Base-by-base conservation (phyloP, 2,888 invertebrate species). In the Congeria kusceri region DNA sequence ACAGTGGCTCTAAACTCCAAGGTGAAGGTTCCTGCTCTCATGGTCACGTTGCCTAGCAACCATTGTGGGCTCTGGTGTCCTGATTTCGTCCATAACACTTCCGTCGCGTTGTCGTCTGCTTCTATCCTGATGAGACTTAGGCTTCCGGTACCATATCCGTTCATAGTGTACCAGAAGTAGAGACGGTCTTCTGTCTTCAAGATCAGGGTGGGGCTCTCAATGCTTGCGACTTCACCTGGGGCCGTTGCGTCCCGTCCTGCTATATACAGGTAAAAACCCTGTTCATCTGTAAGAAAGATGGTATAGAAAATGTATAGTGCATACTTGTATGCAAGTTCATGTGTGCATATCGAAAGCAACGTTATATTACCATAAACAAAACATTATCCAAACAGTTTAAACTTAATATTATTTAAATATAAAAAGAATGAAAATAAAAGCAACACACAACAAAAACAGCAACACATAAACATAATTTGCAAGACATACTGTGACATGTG, bases 81-180 rank as follows among this genome's bases (percentile, higher is more conserved):
- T 15, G 27, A 23, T 44, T 47, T 61, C 23, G 49, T 32, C 80
- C 76, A 80, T 58, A 80, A 15, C 27, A 44, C 64, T 4, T 15
- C 9, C 0, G 18, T 28, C 7, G 44, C 57, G 25, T 73, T 73
- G 5, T 44, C 59, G n/a, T 28, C 32, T 5, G 29, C 28, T 15
- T 28, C 58, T 9, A 63, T 0, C 18, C 63, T 15, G 3, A 29
- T 27, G 49, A 81, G 18, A 4, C 62, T 47, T 1, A 82, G 65
- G 11, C 29, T 61, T 3, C 84, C 84, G 3, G 72, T 77, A 5
- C 81, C 81, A 32, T 70, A 66, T 13, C 84, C 84, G 32, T 81
- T 81, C 84, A 84, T 84, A 15, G 29, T 67, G 47, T 77, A 77
- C 84, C 84, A 84, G 44, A 84, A 84, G 1, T 74, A 64, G 15